Evolutionary conservation across 2,888 invertebrate genomes (phyloP).

Genomic region (Craniophora ligustri): DNA sequence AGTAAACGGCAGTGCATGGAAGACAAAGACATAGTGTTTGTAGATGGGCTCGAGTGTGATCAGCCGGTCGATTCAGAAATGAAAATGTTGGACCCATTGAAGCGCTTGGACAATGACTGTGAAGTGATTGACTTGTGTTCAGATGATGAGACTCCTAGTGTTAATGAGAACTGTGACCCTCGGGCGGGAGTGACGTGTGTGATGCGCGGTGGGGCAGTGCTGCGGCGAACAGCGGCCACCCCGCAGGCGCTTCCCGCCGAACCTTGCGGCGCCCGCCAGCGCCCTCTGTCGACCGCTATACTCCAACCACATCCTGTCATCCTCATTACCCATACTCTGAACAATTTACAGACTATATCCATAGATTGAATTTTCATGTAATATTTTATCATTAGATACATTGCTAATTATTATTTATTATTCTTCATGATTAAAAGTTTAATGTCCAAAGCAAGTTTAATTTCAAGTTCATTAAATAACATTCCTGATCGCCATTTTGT

Average conservation of each 20-base stretch:
- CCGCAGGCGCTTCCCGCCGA: constrained; percentile 78
- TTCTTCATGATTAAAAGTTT: constrained; percentile 74
- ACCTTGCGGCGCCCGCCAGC: constrained; percentile 83
- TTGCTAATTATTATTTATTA: constrained; percentile 80
- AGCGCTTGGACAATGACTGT: constrained; percentile 75
- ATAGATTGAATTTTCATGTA: constrained; percentile 78
- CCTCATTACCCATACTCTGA: constrained; percentile 79
- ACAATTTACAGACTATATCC: constrained; percentile 85
- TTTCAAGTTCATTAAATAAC: constrained; percentile 53
- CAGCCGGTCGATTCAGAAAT: constrained; percentile 66
- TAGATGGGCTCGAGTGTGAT: constrained; percentile 76
- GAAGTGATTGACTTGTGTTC: constrained; percentile 92
- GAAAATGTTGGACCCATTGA: constrained; percentile 72
- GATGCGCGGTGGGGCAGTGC: constrained; percentile 78
- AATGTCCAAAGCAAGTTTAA: constrained; percentile 66
- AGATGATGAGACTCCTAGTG: constrained; percentile 88
- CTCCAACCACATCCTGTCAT: constrained; percentile 83
- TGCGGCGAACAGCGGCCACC: constrained; percentile 78
- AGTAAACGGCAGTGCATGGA: constrained; percentile 55
- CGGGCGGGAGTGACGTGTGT: constrained; percentile 78
- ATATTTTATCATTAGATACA: constrained; percentile 72
- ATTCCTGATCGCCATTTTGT: constrained; percentile 39
- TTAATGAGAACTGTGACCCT: constrained; percentile 83
- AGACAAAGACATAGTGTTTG: constrained; percentile 83
- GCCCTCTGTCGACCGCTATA: constrained; percentile 73